Percentiles rank a stretch among this genome's conserved stretches.
Evolutionary conservation across 2,797 vertebrate genomes (phyloP).

Genomic region (Poeciliopsis turneri): DNA sequence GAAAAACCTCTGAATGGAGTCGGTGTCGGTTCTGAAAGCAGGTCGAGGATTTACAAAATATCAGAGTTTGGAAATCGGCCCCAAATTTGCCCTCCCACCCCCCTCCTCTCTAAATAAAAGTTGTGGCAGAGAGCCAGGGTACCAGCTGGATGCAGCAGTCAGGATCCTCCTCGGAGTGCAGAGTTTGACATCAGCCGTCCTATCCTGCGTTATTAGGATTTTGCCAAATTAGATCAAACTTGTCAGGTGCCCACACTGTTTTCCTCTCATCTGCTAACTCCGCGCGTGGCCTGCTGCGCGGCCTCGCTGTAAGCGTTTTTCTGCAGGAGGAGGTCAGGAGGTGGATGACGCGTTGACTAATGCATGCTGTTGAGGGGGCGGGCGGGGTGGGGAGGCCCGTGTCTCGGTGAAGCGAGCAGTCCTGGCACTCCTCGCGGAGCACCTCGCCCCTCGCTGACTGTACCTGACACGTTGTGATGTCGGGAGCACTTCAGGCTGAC

Average conservation of each 20-base stretch:
- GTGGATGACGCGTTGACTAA: slow-evolving; percentile 45
- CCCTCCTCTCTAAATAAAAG: background rate
- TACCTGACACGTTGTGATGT: slow-evolving; percentile 71
- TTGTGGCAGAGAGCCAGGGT: slow-evolving; percentile 44
- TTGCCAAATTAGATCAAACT: slow-evolving; percentile 44
- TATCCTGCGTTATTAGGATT: slow-evolving; percentile 26
- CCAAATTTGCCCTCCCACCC: background rate
- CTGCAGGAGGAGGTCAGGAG: slow-evolving; percentile 34
- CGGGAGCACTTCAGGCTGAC: slow-evolving; percentile 81
- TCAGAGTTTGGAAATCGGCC: background rate
- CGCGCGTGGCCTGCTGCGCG: slow-evolving; percentile 4
- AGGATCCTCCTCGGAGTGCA: slow-evolving; percentile 26
- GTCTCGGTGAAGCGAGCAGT: slow-evolving; percentile 42
- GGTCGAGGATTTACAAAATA: background rate
- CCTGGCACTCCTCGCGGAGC: slow-evolving; percentile 54
- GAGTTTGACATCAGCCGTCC: slow-evolving; percentile 33
- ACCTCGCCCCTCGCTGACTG: slow-evolving; percentile 67
- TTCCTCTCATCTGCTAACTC: slow-evolving; percentile 30
- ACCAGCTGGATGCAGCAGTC: slow-evolving; percentile 49
- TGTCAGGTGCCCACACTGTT: slow-evolving; percentile 34
- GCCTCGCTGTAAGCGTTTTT: slow-evolving; percentile 40
- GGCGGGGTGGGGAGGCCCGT: slow-evolving; percentile 27
- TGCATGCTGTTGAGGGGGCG: slow-evolving; percentile 29
- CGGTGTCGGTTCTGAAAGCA: background rate
- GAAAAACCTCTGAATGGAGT: background rate